Percentiles rank a stretch among this genome's conserved stretches.
Evolutionary conservation across 1,140 invertebrate genomes (phyloP).

Genomic region (Papilio dardanus): DNA sequence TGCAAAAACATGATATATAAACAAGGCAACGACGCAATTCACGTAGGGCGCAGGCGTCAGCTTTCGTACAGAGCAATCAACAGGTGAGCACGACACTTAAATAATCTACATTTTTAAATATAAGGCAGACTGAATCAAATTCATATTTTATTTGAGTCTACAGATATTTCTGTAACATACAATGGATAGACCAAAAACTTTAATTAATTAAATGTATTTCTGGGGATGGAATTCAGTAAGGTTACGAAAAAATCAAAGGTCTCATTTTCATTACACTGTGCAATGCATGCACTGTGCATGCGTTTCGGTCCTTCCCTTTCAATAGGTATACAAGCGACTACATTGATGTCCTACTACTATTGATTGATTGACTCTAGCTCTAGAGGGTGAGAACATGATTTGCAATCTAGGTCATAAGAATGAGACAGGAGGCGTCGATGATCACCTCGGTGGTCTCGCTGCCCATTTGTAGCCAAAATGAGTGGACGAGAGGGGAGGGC

Average conservation of each 20-base stretch:
- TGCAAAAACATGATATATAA: slow-evolving; percentile 14
- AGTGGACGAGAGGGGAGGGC: too few species aligned
- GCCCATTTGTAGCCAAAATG: too few species aligned
- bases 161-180: not conserved
- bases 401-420: too few species aligned
- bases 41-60: slow-evolving; percentile 14
- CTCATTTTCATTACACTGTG: slow-evolving; percentile 3
- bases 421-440: too few species aligned
- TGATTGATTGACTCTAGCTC: too few species aligned
- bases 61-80: slow-evolving; percentile 14
- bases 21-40: slow-evolving; percentile 4
- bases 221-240: not conserved
- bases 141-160: not conserved
- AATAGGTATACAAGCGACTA: not conserved
- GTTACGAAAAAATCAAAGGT: not conserved
- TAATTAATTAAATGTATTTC: not conserved
- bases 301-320: not conserved
- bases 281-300: not conserved
- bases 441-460: too few species aligned
- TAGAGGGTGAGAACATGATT: too few species aligned
- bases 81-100: slow-evolving; percentile 1
- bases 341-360: too few species aligned
- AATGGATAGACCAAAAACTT: not conserved
- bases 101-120: not conserved
- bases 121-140: not conserved